Evolutionary conservation across 2,797 vertebrate genomes (phyloP).

Genomic region (Urosaurus nigricauda): DNA sequence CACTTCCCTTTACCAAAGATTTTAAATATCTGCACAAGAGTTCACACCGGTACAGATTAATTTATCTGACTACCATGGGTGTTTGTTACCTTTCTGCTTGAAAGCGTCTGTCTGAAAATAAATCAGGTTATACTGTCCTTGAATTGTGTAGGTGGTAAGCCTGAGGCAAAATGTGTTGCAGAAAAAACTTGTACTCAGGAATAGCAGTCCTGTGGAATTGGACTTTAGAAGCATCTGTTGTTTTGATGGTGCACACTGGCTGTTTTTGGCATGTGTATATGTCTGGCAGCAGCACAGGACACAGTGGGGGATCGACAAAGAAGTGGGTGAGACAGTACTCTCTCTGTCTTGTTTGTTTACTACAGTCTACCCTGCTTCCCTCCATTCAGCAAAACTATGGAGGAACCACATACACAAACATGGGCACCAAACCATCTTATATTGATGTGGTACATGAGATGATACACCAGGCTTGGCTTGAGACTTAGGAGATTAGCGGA

Average conservation of each 20-base stretch:
- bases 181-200: neutral
- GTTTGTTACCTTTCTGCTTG: fast-evolving
- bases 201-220: neutral
- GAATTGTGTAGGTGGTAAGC: slow-evolving; percentile 29
- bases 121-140: slow-evolving; percentile 24
- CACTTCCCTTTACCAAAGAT: slow-evolving; percentile 39
- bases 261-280: neutral
- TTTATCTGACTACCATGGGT: slow-evolving; percentile 30
- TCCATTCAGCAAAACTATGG: neutral
- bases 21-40: slow-evolving; percentile 36
- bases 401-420: neutral
- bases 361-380: neutral
- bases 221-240: slow-evolving; percentile 4
- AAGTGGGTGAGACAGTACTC: neutral
- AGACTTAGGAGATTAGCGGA: too few relatives aligned
- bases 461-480: neutral
- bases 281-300: neutral
- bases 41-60: slow-evolving; percentile 37
- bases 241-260: neutral
- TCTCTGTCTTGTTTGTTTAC: neutral
- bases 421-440: neutral
- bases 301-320: too few relatives aligned
- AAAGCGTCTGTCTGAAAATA: slow-evolving; percentile 18
- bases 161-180: slow-evolving; percentile 16
- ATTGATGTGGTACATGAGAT: neutral